Evolutionary conservation across 2,113 vertebrate species (phyloP), one percentile per base, ranked within the genome.

Genomic region (Ellobius talpinus): DNA sequence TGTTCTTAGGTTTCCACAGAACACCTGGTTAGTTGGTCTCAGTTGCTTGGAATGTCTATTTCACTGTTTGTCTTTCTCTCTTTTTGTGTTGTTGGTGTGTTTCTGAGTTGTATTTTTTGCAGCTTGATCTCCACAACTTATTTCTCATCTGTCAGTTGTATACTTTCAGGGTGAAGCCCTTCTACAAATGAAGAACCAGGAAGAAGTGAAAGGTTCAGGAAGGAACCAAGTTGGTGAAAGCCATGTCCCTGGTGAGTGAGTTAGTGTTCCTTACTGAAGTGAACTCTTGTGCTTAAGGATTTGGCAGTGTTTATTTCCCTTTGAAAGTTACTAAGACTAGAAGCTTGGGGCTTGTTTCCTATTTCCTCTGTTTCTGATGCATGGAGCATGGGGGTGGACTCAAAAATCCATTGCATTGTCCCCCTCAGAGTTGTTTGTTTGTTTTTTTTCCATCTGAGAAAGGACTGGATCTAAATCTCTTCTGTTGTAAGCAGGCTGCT

Each of bases 221-320:
- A 68, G 63, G 42, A 91, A 50, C 45, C 9, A 66, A 78, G 63
- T 66, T 84, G 52, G 68, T 50, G 42, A 29, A 88, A 94, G 76
- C 39, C 81, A 52, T 88, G 91, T 36, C 79, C 26, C 50, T 1
- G 79, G 91, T 95, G 52, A 55, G 77, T 9, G 33, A 97, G 87
- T 95, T 74, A 24, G 45, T 55, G 47, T 26, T 73, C 7, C 23
- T 70, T 33, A 50, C 17, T 65, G n/a, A 77, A 90, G 9, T 55
- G 23, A 10, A 26, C 65, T 50, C 39, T 70, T 79, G 13, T 31
- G 45, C 93, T 94, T 45, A 29, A 52, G 39, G 68, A 61, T 78
- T 91, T 84, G 42, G 29, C 52, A 33, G 33, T 66, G 9, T 52
- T 45, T 94, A 24, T 82, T 82, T 81, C 33, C 42, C 91, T 87